Base-by-base conservation (phyloP, 2,888 invertebrate species). In the Parnassius glacialis region DNA sequence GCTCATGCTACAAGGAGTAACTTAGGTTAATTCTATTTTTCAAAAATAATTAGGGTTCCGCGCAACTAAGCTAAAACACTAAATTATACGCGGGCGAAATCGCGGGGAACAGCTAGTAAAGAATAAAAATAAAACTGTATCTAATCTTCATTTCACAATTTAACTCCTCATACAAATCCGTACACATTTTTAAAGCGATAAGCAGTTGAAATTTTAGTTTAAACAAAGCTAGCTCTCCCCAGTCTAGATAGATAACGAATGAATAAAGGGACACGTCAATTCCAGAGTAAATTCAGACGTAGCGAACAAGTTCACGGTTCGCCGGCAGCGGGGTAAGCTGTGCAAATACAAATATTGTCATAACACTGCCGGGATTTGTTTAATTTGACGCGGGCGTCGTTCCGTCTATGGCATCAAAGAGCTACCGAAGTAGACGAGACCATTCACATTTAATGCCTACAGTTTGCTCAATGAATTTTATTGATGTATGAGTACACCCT, bases 341-440 rank as follows among this genome's bases (percentile, higher is more conserved):
- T 64, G 70, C 73, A 75, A 79, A 80, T 67, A 81, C 84, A 87
- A 90, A 88, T 86, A 87, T 89, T 90, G 86, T 81, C 84, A 79
- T 78, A 86, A 79, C 85, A 82, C 80, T 66, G 61, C 10, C 12
- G 74, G 81, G 85, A 83, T 88, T 85, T 89, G 87, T 89, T 87
- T 87, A 86, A 87, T 84, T 84, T 89, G 84, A 84, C 86, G 75
- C 84, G 75, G 71, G 74, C 77, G 79, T 67, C 78, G 76, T 68
- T 72, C 69, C 69, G 76, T 75, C 78, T 80, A 63, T 57, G 43
- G 11, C 20, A 10, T 68, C 77, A 81, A 65, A 83, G 83, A 87
- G 60, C 69, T 74, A n/a, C 34, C 5, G 3, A 11, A 34, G 57
- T 53, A 76, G 73, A 73, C 3, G 13, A 48, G 48, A 48, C 16